These are phyloP conservation scores for Aegithalos caudatus DNA, from an alignment of 2,113 vertebrate species.

Conservation along the genomic window DNA sequence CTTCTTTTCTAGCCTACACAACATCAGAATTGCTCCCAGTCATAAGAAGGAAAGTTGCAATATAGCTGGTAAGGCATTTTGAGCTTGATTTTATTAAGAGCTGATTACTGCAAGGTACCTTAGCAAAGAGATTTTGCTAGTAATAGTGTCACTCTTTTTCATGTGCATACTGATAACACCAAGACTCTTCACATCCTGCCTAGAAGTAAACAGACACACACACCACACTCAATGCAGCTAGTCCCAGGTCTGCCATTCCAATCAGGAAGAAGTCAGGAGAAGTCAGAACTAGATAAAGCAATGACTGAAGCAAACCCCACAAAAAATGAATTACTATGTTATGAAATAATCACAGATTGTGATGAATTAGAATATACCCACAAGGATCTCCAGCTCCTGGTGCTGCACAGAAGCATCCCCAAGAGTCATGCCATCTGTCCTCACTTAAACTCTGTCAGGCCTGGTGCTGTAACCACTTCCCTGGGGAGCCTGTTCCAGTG, in stretches of 20 bases:
- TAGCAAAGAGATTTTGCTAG: background rate
- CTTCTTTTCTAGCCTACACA: background rate
- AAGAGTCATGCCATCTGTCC: background rate
- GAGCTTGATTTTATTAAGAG: background rate
- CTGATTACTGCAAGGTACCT: background rate
- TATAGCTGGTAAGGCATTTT: background rate
- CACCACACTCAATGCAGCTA: fast-evolving
- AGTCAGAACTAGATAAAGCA: background rate
- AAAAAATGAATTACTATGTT: background rate
- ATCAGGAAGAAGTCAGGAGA: background rate
- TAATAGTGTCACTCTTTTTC: background rate
- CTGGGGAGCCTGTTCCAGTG: background rate
- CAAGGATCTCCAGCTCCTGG: background rate
- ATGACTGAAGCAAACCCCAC: background rate
- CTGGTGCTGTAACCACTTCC: background rate
- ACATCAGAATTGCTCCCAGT: background rate
- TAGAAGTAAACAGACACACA: background rate
- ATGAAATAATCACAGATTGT: background rate
- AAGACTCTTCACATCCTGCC: background rate
- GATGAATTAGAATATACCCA: background rate
- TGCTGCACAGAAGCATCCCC: too few species aligned
- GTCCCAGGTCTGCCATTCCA: fast-evolving
- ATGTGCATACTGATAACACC: background rate
- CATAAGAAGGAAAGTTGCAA: background rate
- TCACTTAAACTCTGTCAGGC: background rate